These are phyloP conservation scores for Montipora efflorescens DNA, from an alignment of 64 coral and sea anemone species.

Conservation along the genomic window DNA sequence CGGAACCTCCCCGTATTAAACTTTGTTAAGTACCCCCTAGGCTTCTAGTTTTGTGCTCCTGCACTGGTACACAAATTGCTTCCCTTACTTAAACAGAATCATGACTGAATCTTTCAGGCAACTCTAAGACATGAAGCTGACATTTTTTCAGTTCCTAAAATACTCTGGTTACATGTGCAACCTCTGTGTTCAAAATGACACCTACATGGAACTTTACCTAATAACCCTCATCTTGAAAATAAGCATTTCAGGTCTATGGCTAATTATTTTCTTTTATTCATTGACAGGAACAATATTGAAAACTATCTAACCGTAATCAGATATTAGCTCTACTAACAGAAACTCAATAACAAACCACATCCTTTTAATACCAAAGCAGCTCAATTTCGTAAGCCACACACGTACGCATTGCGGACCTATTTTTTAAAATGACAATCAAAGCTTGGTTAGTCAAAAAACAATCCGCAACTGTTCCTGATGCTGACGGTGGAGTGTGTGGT, in stretches of 20 bases:
- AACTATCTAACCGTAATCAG: background rate
- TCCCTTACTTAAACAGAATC: background rate
- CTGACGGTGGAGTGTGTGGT: too few relatives aligned
- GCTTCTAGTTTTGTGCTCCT: too few relatives aligned
- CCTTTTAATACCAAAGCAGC: background rate
- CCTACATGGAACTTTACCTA: slow-evolving; percentile 15
- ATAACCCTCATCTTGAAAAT: background rate
- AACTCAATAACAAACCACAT: slow-evolving; percentile 2
- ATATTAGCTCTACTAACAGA: background rate
- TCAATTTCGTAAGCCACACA: background rate
- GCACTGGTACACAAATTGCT: too few relatives aligned
- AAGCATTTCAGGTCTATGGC: slow-evolving; percentile 12
- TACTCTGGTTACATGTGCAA: background rate
- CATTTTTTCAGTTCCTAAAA: background rate
- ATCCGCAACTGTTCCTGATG: too few relatives aligned
- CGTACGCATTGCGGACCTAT: background rate
- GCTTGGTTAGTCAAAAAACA: too few relatives aligned
- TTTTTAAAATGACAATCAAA: too few relatives aligned
- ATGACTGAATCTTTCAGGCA: background rate
- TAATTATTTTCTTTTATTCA: background rate
- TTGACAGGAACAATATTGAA: slow-evolving; percentile 9
- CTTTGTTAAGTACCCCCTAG: too few relatives aligned
- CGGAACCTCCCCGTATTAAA: too few relatives aligned
- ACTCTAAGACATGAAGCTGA: background rate
- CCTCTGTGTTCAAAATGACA: background rate